These are phyloP conservation scores for Apodemia zela DNA, from an alignment of 2,888 invertebrate species.

Conservation along the genomic window DNA sequence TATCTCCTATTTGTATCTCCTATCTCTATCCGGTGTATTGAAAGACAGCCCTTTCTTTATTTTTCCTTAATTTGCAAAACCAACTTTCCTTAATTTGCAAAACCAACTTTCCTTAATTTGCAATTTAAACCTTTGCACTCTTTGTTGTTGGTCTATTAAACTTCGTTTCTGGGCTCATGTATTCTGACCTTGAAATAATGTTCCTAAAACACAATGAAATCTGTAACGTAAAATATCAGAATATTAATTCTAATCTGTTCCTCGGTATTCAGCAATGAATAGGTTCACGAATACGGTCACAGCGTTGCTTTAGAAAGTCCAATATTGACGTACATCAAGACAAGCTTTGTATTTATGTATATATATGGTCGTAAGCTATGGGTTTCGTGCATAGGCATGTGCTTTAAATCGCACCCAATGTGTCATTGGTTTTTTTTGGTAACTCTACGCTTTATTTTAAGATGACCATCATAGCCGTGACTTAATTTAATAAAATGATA, in stretches of 20 bases:
- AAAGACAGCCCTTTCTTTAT: too few species aligned
- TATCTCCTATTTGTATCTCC: too few species aligned
- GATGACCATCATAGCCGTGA: background rate
- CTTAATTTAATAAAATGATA: background rate
- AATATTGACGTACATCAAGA: conserved; percentile 62
- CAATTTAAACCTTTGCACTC: too few species aligned
- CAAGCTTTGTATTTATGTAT: conserved; percentile 39
- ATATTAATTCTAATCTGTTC: too few species aligned
- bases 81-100: too few species aligned
- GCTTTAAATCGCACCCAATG: conserved; percentile 38
- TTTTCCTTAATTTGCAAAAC: too few species aligned
- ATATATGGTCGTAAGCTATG: conserved; percentile 67
- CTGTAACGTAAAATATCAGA: too few species aligned
- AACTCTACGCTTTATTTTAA: conserved; percentile 55
- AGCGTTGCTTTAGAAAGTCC: conserved; percentile 58
- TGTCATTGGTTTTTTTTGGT: conserved; percentile 42
- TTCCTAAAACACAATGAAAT: background rate
- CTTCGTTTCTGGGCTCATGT: too few species aligned
- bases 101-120: too few species aligned
- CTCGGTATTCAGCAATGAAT: conserved; percentile 1
- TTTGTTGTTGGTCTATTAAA: too few species aligned
- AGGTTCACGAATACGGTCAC: conserved; percentile 24
- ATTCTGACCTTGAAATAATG: background rate
- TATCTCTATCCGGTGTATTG: too few species aligned
- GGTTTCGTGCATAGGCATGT: conserved; percentile 67